Conservation (phyloP, 2,888 invertebrate species). For the Amiota communis region DNA sequence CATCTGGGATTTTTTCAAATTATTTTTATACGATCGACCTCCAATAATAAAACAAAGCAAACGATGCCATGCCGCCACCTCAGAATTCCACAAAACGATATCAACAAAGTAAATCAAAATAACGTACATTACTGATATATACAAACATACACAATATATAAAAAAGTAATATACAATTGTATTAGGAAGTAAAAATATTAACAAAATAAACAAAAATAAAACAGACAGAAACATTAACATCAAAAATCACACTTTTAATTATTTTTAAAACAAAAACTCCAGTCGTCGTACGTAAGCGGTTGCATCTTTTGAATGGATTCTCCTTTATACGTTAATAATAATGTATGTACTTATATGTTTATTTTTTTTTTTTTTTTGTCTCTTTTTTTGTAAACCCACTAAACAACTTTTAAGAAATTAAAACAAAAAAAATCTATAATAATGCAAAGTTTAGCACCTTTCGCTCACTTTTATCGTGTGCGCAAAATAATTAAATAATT, state of each 20-base stretch:
- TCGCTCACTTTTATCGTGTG: background rate
- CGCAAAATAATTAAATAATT: constrained; percentile 2
- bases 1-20: no score
- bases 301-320: background rate
- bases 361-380: background rate
- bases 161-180: background rate
- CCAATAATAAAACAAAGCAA: background rate
- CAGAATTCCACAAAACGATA: no score
- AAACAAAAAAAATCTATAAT: constrained; percentile 1
- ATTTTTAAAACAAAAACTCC: background rate
- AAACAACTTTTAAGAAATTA: background rate
- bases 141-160: no score
- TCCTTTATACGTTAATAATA: background rate
- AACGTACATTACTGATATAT: no score
- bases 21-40: background rate
- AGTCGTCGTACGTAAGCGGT: background rate
- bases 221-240: background rate
- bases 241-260: constrained; percentile 15
- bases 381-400: background rate
- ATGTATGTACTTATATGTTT: background rate
- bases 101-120: no score
- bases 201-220: background rate
- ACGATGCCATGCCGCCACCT: background rate
- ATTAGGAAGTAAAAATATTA: constrained; percentile 15
- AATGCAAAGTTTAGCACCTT: constrained; percentile 17